These are phyloP conservation scores for Nemurella pictetii DNA, from an alignment of 2,888 invertebrate species.

Conservation along the genomic window DNA sequence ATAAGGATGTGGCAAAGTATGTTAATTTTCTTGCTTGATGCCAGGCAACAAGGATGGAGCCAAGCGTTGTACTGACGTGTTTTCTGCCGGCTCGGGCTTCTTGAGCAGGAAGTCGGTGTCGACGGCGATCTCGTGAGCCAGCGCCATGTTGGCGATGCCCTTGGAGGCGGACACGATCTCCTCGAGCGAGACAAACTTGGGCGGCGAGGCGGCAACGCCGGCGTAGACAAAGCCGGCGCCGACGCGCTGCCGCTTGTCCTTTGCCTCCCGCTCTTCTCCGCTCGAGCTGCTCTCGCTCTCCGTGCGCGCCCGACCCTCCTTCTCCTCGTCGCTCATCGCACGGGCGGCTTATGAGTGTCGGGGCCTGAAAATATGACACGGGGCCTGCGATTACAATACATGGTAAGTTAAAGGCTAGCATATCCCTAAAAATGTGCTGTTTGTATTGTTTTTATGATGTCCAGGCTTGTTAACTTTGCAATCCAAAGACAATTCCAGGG, in stretches of 20 bases:
- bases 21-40: no score
- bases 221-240: no score
- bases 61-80: slow-evolving; percentile 59
- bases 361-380: no score
- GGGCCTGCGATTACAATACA: no score
- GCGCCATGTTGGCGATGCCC: slow-evolving; percentile 88
- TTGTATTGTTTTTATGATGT: no score
- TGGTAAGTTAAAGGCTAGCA: no score
- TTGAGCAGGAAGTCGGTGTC: slow-evolving; percentile 89
- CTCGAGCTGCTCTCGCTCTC: slow-evolving; percentile 37
- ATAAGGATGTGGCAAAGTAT: no score
- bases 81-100: slow-evolving; percentile 75
- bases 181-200: slow-evolving; percentile 80
- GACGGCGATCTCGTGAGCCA: slow-evolving; percentile 96
- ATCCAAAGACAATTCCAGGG: no score
- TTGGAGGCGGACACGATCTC: slow-evolving; percentile 88
- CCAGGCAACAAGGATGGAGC: no score
- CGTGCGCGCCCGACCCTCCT: slow-evolving; percentile 21
- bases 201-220: slow-evolving; percentile 71
- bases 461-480: no score
- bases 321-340: not conserved
- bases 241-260: slow-evolving; percentile 35
- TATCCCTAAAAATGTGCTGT: no score
- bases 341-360: not conserved
- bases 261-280: slow-evolving; percentile 33